Conservation (phyloP, 2,113 vertebrate species). For the Gymnorhina tibicen region DNA sequence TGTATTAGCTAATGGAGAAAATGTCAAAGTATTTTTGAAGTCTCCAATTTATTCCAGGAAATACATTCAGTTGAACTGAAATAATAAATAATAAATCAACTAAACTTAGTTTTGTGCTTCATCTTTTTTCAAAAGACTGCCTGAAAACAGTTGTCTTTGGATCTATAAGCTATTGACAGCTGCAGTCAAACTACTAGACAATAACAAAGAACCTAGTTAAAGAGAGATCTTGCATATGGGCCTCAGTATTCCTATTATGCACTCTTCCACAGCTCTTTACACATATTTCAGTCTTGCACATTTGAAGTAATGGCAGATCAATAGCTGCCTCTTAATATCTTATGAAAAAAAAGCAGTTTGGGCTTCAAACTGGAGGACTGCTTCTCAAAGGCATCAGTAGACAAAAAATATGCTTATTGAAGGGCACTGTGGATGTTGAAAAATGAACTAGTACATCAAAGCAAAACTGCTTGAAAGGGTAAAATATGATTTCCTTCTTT, state of each 20-base stretch:
- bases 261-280: neutral
- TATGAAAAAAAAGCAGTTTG: neutral
- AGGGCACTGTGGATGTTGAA: constrained; percentile 28
- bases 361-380: constrained; percentile 41
- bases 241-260: constrained; percentile 22
- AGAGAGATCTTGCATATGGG: constrained; percentile 27
- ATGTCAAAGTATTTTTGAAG: constrained; percentile 50
- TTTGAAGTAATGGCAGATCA: constrained; percentile 60
- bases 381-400: constrained; percentile 42
- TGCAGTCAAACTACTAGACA: constrained; percentile 46
- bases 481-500: constrained; percentile 28
- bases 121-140: constrained; percentile 64
- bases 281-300: constrained; percentile 1
- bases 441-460: constrained; percentile 48
- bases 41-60: constrained; percentile 54
- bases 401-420: constrained; percentile 58
- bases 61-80: constrained; percentile 28
- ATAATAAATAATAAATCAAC: constrained; percentile 67
- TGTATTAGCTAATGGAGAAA: constrained; percentile 36
- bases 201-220: constrained; percentile 58
- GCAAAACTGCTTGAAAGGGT: constrained; percentile 18
- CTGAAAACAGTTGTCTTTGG: constrained; percentile 56
- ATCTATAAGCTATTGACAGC: constrained; percentile 65
- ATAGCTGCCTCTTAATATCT: constrained; percentile 37
- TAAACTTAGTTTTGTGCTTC: constrained; percentile 56